These are phyloP conservation scores for Trinectes maculatus DNA, from an alignment of 2,113 vertebrate genomes.

Conservation along the genomic window DNA sequence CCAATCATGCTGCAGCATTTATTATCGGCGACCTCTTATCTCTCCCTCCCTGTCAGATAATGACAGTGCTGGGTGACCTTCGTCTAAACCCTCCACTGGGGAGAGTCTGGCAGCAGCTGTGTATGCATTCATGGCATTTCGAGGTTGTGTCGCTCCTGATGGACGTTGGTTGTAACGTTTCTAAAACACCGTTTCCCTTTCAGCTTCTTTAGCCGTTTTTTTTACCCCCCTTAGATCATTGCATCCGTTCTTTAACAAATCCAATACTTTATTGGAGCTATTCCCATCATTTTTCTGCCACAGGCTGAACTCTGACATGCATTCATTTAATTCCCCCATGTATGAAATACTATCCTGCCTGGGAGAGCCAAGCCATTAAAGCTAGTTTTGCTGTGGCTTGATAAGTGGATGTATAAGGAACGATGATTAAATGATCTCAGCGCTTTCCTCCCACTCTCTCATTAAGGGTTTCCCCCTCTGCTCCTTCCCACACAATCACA, in stretches of 20 bases:
- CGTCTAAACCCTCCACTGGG: conserved; percentile 33
- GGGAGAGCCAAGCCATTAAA: conserved; percentile 48
- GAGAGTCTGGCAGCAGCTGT: conserved; percentile 19
- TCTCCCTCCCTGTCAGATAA: conserved; percentile 58
- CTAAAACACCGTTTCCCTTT: conserved; percentile 11
- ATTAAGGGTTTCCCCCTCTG: conserved; percentile 38
- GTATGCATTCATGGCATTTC: conserved; percentile 11
- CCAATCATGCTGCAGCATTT: conserved; percentile 61
- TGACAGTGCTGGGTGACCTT: conserved; percentile 63
- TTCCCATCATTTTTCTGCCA: conserved; percentile 56
- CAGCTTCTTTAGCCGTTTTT: neutral
- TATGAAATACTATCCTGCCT: conserved; percentile 66
- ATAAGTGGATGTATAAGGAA: conserved; percentile 62
- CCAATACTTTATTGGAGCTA: conserved; percentile 56
- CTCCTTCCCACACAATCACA: conserved; percentile 31
- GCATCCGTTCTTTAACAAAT: conserved; percentile 60
- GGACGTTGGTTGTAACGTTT: conserved; percentile 12
- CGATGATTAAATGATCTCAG: conserved; percentile 69
- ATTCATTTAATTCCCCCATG: conserved; percentile 62
- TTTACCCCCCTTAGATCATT: neutral
- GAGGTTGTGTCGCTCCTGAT: conserved; percentile 4
- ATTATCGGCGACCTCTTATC: conserved; percentile 59
- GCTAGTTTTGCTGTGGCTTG: conserved; percentile 50
- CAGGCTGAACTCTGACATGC: conserved; percentile 51
- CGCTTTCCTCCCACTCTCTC: conserved; percentile 54